Evolutionary conservation across 1,140 invertebrate genomes (phyloP).

Genomic region (Drosophila serrata): DNA sequence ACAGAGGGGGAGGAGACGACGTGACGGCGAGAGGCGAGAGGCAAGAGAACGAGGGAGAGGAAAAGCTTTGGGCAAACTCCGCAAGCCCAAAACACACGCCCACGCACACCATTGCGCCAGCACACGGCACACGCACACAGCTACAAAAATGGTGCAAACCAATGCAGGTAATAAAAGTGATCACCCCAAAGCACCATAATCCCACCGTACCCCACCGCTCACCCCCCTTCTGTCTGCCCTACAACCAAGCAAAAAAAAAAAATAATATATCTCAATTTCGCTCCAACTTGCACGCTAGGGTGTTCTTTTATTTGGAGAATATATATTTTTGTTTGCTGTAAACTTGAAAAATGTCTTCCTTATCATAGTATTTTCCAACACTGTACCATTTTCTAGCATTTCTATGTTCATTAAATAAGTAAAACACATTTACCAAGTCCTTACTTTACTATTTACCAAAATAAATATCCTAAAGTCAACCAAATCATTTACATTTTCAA

Average conservation of each 20-base stretch:
- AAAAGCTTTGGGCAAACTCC: constrained; percentile 57
- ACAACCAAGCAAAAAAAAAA: not conserved
- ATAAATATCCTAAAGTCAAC: not conserved
- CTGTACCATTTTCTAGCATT: not conserved
- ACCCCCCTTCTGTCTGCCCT: not conserved
- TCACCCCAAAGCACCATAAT: constrained; percentile 5
- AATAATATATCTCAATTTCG: constrained; percentile 4
- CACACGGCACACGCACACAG: constrained; percentile 10
- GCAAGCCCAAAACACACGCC: constrained; percentile 53
- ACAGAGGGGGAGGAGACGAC: not conserved
- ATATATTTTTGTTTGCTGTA: too few relatives aligned
- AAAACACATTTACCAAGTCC: not conserved
- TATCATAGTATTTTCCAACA: not conserved
- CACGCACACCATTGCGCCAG: constrained; percentile 24
- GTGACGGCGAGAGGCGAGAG: constrained; percentile 8
- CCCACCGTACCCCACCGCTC: not conserved
- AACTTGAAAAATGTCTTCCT: not conserved
- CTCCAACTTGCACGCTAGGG: not conserved
- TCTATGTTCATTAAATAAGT: too few relatives aligned
- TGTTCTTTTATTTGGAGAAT: not conserved
- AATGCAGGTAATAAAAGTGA: constrained; percentile 68
- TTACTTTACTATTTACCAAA: not conserved
- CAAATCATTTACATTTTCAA: not conserved
- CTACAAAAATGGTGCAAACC: constrained; percentile 72
- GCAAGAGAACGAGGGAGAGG: constrained; percentile 5